Evolutionary conservation across 2,888 invertebrate genomes (phyloP).

Genomic region (Tetragonisca angustula): DNA sequence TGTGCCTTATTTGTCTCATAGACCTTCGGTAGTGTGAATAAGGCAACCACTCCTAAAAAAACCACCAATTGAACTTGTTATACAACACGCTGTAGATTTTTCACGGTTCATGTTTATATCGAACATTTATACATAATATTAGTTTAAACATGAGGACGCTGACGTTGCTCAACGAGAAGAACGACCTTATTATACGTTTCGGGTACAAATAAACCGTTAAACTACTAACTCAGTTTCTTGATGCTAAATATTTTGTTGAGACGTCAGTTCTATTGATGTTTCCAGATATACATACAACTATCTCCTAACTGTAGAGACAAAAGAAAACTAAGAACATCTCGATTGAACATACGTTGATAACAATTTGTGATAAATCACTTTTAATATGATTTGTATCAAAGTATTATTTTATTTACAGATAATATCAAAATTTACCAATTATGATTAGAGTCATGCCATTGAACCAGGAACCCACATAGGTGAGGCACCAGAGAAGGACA

Average conservation of each 20-base stretch:
- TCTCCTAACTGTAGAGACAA: background rate
- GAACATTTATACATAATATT: background rate
- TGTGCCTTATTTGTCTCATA: conserved; percentile 97
- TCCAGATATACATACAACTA: conserved; percentile 9
- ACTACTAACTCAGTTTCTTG: conserved; percentile 15
- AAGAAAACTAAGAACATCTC: background rate
- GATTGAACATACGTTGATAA: background rate
- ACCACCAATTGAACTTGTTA: conserved; percentile 45
- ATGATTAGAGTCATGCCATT: conserved; percentile 99
- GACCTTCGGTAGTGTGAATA: conserved; percentile 98
- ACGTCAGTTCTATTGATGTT: conserved; percentile 38
- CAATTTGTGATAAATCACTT: background rate
- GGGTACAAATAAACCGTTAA: conserved; percentile 6
- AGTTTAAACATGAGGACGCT: background rate
- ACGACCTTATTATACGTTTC: conserved; percentile 29
- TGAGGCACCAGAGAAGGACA: conserved; percentile 97
- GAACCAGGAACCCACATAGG: conserved; percentile 99
- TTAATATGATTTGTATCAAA: background rate
- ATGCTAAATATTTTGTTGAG: conserved; percentile 1
- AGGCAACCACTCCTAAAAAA: conserved; percentile 93
- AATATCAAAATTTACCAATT: conserved; percentile 87
- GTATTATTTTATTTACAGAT: too few species aligned
- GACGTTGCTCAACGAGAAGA: conserved; percentile 30
- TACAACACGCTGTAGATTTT: background rate
- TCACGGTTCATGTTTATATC: background rate